These are phyloP conservation scores for Trididemnum miniatum DNA, from an alignment of 23 tunicate genomes.

Conservation along the genomic window DNA sequence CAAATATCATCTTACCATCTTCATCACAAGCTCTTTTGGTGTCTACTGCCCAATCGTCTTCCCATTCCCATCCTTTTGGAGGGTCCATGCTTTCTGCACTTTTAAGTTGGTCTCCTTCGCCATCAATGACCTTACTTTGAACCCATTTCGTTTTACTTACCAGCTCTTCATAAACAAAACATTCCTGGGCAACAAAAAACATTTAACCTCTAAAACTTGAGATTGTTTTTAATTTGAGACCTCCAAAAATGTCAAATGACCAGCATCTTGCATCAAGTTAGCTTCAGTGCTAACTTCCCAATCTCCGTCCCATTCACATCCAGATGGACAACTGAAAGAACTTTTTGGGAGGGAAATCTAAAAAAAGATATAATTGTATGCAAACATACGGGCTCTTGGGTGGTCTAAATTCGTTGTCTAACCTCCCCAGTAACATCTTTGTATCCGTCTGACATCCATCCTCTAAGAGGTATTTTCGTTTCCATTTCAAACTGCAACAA, in stretches of 20 bases:
- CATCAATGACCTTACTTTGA: background rate
- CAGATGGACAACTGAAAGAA: constrained; percentile 64
- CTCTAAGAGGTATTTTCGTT: constrained; percentile 48
- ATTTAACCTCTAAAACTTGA: background rate
- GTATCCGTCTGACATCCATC: constrained; percentile 65
- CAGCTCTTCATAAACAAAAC: constrained; percentile 3
- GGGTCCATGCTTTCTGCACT: constrained; percentile 15
- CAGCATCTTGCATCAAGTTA: constrained; percentile 23
- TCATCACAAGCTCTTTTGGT: constrained; percentile 71
- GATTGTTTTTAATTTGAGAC: too few species aligned
- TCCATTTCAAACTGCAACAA: constrained; percentile 75
- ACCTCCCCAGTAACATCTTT: constrained; percentile 77
- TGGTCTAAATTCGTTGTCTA: too few species aligned
- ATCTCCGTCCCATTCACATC: constrained; percentile 92
- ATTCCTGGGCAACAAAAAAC: background rate
- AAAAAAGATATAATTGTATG: background rate
- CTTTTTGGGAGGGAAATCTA: constrained; percentile 73
- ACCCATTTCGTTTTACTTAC: background rate
- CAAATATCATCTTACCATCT: constrained; percentile 54
- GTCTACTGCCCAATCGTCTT: constrained; percentile 73
- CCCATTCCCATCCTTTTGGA: constrained; percentile 83
- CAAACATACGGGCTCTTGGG: background rate
- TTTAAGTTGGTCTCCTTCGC: background rate
- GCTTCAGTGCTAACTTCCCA: constrained; percentile 66
- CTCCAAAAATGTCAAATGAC: constrained; percentile 28